Evolutionary conservation across 2,888 invertebrate genomes (phyloP).

Genomic region (Spicauda simplicius): DNA sequence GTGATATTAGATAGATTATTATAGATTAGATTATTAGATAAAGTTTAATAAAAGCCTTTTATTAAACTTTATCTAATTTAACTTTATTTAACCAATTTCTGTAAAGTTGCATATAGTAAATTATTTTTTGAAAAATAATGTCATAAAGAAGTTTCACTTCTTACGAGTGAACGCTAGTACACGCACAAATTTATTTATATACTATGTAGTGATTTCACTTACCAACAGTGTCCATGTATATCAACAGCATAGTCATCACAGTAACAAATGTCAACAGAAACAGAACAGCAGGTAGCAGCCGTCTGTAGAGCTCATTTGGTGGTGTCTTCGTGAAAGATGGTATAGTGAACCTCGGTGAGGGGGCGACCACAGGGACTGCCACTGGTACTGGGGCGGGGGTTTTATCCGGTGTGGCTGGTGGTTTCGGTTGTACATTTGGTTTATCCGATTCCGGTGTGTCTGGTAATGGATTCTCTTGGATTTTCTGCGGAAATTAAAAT

Average conservation of each 20-base stretch:
- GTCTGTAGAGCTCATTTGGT: conserved; percentile 75
- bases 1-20: no score
- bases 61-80: no score
- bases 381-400: conserved; percentile 44
- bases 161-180: no score
- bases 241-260: conserved; percentile 90
- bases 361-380: conserved; percentile 45
- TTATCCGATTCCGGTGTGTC: conserved; percentile 38
- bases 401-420: conserved; percentile 50
- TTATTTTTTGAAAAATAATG: no score
- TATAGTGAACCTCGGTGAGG: conserved; percentile 54
- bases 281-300: conserved; percentile 87
- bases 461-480: conserved; percentile 53
- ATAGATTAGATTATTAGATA: no score
- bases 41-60: no score
- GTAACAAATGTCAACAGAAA: conserved; percentile 92
- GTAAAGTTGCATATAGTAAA: no score
- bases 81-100: no score
- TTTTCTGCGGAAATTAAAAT: conserved; percentile 56
- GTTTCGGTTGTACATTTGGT: conserved; percentile 38
- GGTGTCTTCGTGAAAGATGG: conserved; percentile 70
- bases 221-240: conserved; percentile 94
- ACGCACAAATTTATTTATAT: no score
- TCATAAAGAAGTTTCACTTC: no score
- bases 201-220: no score